These are phyloP conservation scores for Chaetops frenatus DNA, from an alignment of 2,113 vertebrate genomes.

Conservation along the genomic window DNA sequence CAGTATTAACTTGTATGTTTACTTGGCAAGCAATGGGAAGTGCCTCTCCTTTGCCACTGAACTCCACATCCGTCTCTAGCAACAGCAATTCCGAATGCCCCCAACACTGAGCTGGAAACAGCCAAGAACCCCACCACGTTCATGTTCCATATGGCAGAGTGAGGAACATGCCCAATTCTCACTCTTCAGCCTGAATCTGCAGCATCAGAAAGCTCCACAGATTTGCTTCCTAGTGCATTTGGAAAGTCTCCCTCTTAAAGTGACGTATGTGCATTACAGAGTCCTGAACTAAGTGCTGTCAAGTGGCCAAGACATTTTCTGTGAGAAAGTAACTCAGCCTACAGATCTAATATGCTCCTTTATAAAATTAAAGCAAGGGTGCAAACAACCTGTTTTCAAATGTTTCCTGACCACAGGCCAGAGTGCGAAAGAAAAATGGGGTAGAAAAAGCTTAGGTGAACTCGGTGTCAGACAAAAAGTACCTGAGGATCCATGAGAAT, in stretches of 20 bases:
- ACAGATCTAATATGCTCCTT: not conserved
- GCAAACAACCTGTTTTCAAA: not conserved
- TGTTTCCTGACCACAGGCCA: not conserved
- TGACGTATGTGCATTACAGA: not conserved
- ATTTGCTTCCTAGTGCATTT: not conserved
- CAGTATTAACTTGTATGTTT: not conserved
- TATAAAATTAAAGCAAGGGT: not conserved
- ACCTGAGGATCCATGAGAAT: not conserved
- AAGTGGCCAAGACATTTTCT: constrained; percentile 4
- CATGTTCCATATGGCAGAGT: not conserved
- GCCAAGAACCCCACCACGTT: not conserved
- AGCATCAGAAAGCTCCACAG: not conserved
- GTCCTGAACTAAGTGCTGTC: not conserved
- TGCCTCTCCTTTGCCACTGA: not conserved
- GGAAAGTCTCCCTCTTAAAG: not conserved
- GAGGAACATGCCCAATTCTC: not conserved
- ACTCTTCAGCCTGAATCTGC: not conserved
- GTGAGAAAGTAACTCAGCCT: not conserved
- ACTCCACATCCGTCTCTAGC: not conserved
- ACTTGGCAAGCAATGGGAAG: not conserved
- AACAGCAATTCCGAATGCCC: not conserved
- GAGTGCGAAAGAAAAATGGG: not conserved
- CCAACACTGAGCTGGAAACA: not conserved
- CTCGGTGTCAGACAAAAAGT: not conserved
- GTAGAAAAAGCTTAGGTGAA: not conserved